Evolutionary conservation across 2,797 vertebrate species (phyloP), one percentile per base, ranked within the genome.

Genomic region (Lagodon rhomboides): DNA sequence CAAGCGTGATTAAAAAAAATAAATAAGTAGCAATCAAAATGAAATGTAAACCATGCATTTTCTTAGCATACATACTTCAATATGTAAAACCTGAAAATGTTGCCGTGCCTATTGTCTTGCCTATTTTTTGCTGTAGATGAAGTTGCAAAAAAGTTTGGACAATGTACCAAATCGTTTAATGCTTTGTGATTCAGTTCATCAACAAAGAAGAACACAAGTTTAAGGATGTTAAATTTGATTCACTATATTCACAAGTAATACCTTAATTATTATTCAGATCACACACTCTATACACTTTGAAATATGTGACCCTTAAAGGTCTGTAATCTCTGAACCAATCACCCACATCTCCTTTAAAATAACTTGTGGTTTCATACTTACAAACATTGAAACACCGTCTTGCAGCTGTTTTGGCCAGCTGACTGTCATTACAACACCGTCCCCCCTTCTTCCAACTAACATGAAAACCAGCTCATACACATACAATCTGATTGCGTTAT

Each of bases 1-100:
- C 15, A 72, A 91, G 72, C 0, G 0, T 61, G 77, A 89, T 47
- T 78, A 23, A 49, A 54, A 23, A 4, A 9, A 6, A n/a, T n/a
- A n/a, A n/a, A n/a, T n/a, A 27, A 59, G 4, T 15, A 50, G 9
- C 3, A 44, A 44, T 17, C 0, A 6, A n/a, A 38, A 44, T 20
- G 2, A 27, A 59, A 75, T 38, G 6, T 13, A 20, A 47, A 27
- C 11, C 15, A 34, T 15, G 49, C 22, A 41, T 59, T 13, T n/a
- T 5, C 12, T 27, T 43, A 10, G 5, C n/a, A 22, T 13, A n/a
- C 1, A 44, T 23, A 0, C 0, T 65, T 20, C 9, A 63, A 49
- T 43, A 15, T 41, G 8, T 30, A 43, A 27, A n/a, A 3, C 34
- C 34, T 34, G 34, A 9, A 34, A 50, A 56, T 18, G 0, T 46